phyloP scores from a whole-genome alignment of 2,888 invertebrate genomes.

The Ceriagrion tenellum region DNA sequence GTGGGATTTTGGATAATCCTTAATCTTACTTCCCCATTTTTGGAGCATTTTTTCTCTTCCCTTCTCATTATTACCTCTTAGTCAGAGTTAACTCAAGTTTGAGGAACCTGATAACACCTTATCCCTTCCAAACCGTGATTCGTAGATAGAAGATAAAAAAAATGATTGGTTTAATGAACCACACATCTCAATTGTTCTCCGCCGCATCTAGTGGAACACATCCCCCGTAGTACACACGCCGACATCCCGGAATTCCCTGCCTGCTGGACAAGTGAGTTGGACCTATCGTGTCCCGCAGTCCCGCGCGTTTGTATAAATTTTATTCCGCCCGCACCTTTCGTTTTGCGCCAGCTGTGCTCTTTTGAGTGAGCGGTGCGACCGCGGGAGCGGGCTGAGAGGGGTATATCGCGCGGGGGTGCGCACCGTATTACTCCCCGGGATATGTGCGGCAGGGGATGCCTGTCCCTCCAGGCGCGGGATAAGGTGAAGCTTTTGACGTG shows the following conservation, averaged over 20 bases:
- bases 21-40: too few species aligned
- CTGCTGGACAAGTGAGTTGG: neutral
- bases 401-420: neutral
- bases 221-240: too few species aligned
- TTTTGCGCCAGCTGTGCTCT: neutral
- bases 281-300: neutral
- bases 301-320: neutral
- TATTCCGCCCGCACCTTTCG: neutral
- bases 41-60: too few species aligned
- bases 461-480: neutral
- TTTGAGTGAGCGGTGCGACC: neutral
- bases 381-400: neutral
- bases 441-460: neutral
- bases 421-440: neutral
- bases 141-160: too few species aligned
- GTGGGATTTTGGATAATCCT: too few species aligned
- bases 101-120: too few species aligned
- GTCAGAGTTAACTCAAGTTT: too few species aligned
- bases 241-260: neutral
- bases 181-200: too few species aligned
- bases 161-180: too few species aligned
- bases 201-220: too few species aligned
- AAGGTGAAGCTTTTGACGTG: neutral
- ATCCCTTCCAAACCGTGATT: too few species aligned
- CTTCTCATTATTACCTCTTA: too few species aligned